These are phyloP conservation scores for Pocillopora meandrina DNA, from an alignment of 92 coral and sea anemone species.

Conservation along the genomic window DNA sequence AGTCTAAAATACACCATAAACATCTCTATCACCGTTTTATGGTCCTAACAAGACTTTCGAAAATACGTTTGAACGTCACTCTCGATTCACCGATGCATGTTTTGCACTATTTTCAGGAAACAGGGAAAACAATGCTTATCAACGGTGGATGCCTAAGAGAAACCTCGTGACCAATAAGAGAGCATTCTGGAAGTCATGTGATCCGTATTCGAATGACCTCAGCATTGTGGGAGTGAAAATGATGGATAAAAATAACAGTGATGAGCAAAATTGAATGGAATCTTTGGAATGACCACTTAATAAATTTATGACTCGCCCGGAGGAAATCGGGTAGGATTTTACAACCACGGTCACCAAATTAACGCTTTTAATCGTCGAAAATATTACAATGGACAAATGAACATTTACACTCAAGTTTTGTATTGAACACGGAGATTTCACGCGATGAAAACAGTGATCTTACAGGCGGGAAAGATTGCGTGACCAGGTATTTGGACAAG, in stretches of 20 bases:
- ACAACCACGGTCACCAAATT: background rate
- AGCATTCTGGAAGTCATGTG: background rate
- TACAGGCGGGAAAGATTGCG: no score
- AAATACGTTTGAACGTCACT: background rate
- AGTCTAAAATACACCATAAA: background rate
- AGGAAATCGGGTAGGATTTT: background rate
- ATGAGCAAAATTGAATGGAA: constrained; percentile 31
- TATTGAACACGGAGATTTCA: no score
- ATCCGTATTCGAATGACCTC: constrained; percentile 7
- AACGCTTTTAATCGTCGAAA: background rate
- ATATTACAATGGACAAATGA: background rate
- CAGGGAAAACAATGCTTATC: constrained; percentile 32
- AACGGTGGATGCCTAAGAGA: constrained; percentile 15
- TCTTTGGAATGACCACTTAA: background rate
- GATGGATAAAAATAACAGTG: constrained; percentile 30
- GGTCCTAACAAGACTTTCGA: background rate
- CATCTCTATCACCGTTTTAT: constrained; percentile 1
- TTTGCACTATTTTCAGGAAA: background rate
- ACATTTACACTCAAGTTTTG: no score
- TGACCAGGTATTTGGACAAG: no score
- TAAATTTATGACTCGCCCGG: background rate
- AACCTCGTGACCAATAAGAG: constrained; percentile 11
- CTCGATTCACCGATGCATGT: background rate
- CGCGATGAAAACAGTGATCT: no score
- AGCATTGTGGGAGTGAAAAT: constrained; percentile 1